Evolutionary conservation across 2,797 vertebrate species (phyloP).

Genomic region (Cynopterus sphinx): DNA sequence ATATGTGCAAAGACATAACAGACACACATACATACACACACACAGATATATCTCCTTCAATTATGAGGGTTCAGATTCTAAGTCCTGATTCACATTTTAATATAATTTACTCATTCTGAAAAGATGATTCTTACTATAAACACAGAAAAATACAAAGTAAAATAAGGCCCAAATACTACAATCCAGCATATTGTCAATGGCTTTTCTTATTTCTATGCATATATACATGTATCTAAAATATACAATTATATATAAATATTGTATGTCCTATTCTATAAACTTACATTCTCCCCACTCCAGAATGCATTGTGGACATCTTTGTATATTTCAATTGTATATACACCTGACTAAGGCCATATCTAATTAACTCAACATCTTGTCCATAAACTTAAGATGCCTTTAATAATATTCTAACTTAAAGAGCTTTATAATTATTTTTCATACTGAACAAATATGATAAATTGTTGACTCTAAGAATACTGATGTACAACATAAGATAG

Average conservation of each 20-base stretch:
- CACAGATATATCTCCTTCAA: neutral
- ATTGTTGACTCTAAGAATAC: conserved; percentile 22
- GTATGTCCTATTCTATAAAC: neutral
- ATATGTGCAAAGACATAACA: neutral
- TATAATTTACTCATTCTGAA: conserved; percentile 20
- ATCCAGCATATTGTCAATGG: conserved; percentile 6
- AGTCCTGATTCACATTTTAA: conserved; percentile 38
- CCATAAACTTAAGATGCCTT: neutral
- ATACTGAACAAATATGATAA: conserved; percentile 31
- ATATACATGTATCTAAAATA: conserved; percentile 17
- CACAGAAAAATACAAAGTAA: conserved; percentile 50
- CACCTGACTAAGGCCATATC: neutral
- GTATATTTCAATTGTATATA: conserved; percentile 5
- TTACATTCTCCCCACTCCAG: conserved; percentile 35
- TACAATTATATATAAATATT: conserved; percentile 42
- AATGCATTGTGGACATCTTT: conserved; percentile 8
- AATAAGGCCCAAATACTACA: conserved; percentile 38
- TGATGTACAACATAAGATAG: conserved; percentile 1
- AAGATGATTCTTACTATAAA: conserved; percentile 39
- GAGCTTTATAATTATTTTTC: conserved; percentile 36
- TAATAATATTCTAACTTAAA: conserved; percentile 42
- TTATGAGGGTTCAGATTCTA: conserved; percentile 20
- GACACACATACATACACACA: neutral
- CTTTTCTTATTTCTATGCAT: conserved; percentile 45
- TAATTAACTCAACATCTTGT: conserved; percentile 32